Evolutionary conservation across 1,140 invertebrate species (phyloP).

Genomic region (Limonius californicus): DNA sequence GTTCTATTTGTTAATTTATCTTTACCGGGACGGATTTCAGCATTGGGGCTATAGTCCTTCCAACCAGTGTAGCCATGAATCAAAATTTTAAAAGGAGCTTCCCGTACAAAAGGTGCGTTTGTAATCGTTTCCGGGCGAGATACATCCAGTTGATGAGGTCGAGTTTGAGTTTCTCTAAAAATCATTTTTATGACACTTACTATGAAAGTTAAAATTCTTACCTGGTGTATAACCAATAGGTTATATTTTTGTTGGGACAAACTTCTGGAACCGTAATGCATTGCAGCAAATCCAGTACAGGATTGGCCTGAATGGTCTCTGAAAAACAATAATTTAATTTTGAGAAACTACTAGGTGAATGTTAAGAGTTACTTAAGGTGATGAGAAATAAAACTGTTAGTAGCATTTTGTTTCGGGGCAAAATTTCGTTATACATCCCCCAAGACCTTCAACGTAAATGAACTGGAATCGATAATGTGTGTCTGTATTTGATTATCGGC

Average conservation of each 20-base stretch:
- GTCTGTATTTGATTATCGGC: too few relatives aligned
- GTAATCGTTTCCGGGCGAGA: not conserved
- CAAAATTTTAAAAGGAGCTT: not conserved
- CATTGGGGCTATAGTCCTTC: not conserved
- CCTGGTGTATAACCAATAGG: not conserved
- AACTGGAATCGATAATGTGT: too few relatives aligned
- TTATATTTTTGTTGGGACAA: not conserved
- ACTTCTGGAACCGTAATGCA: not conserved
- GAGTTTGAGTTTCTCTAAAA: not conserved
- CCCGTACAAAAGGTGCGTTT: not conserved
- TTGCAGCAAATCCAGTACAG: too few relatives aligned
- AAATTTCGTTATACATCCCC: too few relatives aligned
- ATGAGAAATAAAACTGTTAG: too few relatives aligned
- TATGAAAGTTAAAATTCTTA: not conserved
- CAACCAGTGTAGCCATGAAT: not conserved
- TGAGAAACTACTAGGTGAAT: too few relatives aligned
- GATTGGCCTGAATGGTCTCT: too few relatives aligned
- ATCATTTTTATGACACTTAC: not conserved
- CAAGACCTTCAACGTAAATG: too few relatives aligned
- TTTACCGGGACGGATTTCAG: not conserved
- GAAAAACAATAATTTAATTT: too few relatives aligned
- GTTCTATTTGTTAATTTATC: too few relatives aligned
- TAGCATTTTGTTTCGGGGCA: too few relatives aligned
- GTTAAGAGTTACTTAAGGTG: too few relatives aligned
- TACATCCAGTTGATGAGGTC: not conserved